phyloP scores from a whole-genome alignment of 1,140 invertebrate species.

The Drosophila ohnishii region DNA sequence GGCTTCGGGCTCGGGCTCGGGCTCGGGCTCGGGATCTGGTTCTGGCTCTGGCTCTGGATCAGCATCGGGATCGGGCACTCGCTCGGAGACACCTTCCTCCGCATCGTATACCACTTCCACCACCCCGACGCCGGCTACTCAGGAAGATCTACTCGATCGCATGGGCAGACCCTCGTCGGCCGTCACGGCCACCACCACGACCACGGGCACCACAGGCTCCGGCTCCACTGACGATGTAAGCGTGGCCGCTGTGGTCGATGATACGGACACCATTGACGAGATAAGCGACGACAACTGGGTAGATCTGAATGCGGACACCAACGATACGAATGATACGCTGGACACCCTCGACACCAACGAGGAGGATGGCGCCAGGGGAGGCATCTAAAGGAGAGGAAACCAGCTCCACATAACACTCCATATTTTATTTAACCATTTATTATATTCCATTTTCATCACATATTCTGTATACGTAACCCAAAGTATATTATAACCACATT shows the following conservation, averaged over 20 bases:
- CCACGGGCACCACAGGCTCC: conserved; percentile 43
- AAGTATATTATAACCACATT: conserved; percentile 3
- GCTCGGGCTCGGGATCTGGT: not conserved
- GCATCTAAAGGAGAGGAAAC: conserved; percentile 6
- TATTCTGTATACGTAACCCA: conserved; percentile 6
- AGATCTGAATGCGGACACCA: conserved; percentile 55
- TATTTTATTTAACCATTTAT: not conserved
- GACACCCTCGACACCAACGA: conserved; percentile 25
- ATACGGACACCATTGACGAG: conserved; percentile 63
- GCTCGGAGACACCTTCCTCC: conserved; percentile 42
- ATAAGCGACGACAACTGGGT: conserved; percentile 70
- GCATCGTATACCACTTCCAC: conserved; percentile 40
- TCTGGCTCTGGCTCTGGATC: not conserved
- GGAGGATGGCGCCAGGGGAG: conserved; percentile 32
- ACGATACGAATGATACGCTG: conserved; percentile 21
- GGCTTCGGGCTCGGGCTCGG: conserved; percentile 1
- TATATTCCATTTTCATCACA: not conserved
- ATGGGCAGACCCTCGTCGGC: conserved; percentile 14
- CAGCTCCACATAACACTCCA: not conserved
- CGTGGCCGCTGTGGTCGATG: conserved; percentile 58
- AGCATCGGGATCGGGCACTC: not conserved
- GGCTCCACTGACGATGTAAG: conserved; percentile 64
- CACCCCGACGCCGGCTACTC: conserved; percentile 52
- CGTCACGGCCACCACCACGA: conserved; percentile 27
- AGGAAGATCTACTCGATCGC: conserved; percentile 28